These are phyloP conservation scores for Glaucopsyche alexis DNA, from an alignment of 2,888 invertebrate species.

Conservation along the genomic window DNA sequence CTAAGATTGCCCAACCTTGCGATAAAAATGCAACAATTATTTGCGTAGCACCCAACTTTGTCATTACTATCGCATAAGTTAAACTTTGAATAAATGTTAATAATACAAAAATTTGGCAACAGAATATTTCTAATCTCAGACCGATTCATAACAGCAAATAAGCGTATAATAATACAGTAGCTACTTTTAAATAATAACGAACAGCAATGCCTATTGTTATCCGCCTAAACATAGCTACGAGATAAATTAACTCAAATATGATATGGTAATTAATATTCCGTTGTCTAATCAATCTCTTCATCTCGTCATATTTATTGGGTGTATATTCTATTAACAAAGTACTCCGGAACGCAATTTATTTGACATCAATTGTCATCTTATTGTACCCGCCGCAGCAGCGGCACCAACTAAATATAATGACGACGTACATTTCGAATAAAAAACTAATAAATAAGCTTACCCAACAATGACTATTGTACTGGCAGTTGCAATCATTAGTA, in stretches of 20 bases:
- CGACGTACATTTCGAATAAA: slow-evolving; percentile 64
- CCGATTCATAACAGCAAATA: neutral
- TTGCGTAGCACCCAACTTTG: too few species aligned
- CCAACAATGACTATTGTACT: slow-evolving; percentile 75
- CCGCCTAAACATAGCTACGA: slow-evolving; percentile 22
- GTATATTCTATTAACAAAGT: slow-evolving; percentile 44
- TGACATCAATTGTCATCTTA: slow-evolving; percentile 56
- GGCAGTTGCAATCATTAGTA: slow-evolving; percentile 76
- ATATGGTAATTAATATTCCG: slow-evolving; percentile 39
- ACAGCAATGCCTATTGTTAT: neutral
- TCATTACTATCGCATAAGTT: too few species aligned
- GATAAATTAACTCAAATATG: slow-evolving; percentile 28
- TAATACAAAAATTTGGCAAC: neutral
- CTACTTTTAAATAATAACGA: neutral
- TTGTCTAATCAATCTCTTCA: slow-evolving; percentile 38
- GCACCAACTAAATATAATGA: slow-evolving; percentile 76
- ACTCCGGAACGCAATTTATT: slow-evolving; percentile 44
- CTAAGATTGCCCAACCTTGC: neutral
- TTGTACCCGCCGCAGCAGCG: slow-evolving; percentile 60
- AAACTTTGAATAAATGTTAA: too few species aligned
- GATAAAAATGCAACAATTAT: neutral
- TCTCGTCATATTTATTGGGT: slow-evolving; percentile 44
- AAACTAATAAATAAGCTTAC: slow-evolving; percentile 55
- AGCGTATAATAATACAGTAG: neutral
- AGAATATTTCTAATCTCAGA: neutral